A percentile compares a stretch with the other conserved stretches of the same genome.
These are phyloP conservation scores for Drosophila subquinaria DNA, from an alignment of 2,888 invertebrate species.

Conservation along the genomic window DNA sequence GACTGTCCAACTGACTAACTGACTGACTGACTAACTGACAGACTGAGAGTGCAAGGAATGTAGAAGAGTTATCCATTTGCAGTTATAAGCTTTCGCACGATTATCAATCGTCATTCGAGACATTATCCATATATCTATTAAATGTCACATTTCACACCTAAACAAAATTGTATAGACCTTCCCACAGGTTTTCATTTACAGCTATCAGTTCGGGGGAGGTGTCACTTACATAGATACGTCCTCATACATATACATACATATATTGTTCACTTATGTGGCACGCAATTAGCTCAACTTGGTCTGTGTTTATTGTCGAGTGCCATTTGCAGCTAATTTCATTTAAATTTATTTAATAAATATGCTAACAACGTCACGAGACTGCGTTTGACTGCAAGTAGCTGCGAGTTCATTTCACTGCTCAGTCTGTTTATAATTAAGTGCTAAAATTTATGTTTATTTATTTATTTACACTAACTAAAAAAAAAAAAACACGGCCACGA, in stretches of 20 bases:
- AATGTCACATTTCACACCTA: slow-evolving; percentile 41
- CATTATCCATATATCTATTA: background rate
- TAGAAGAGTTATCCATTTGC: slow-evolving; percentile 17
- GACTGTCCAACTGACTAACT: slow-evolving; percentile 7
- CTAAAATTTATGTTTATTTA: slow-evolving; percentile 70
- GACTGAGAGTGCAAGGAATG: background rate
- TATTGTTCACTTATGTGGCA: slow-evolving; percentile 1
- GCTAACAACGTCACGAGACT: slow-evolving; percentile 65
- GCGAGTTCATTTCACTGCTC: slow-evolving; percentile 37
- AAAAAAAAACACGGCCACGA: background rate
- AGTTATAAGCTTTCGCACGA: slow-evolving; percentile 58
- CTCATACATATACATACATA: background rate
- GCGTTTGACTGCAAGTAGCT: slow-evolving; percentile 60
- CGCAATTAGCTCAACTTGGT: slow-evolving; percentile 57
- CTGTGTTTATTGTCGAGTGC: slow-evolving; percentile 32
- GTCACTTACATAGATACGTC: slow-evolving; percentile 41
- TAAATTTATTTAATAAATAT: slow-evolving; percentile 72
- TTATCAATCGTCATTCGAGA: slow-evolving; percentile 12
- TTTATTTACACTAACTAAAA: slow-evolving; percentile 18
- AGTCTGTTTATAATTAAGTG: slow-evolving; percentile 80
- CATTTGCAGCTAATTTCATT: slow-evolving; percentile 66
- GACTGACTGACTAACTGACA: slow-evolving; percentile 1
- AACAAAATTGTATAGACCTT: slow-evolving; percentile 50
- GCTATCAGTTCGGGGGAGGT: slow-evolving; percentile 31
- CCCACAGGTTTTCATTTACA: slow-evolving; percentile 70